phyloP scores from a whole-genome alignment of 2,888 invertebrate genomes.

The Rhyacophila evoluta region DNA sequence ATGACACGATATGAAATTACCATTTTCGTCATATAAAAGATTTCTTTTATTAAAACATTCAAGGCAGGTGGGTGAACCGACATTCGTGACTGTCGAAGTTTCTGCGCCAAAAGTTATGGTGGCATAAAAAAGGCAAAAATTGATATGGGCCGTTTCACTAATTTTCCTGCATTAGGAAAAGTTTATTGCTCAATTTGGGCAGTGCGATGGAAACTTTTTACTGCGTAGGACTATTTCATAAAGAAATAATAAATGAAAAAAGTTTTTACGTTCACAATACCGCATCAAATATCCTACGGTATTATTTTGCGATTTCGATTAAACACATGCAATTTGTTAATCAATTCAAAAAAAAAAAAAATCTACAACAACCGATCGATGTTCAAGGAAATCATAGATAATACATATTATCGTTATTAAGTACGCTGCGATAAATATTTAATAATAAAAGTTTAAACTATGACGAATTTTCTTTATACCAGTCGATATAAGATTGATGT shows the following conservation, averaged over 20 bases:
- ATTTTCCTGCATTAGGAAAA: neutral
- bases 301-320: neutral
- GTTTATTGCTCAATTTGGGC: conserved; percentile 12
- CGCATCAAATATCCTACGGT: neutral
- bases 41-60: too few relatives aligned
- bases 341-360: neutral
- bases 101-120: neutral
- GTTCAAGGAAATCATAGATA: too few relatives aligned
- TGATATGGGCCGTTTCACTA: neutral
- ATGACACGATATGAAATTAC: too few relatives aligned
- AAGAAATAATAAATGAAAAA: neutral
- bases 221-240: neutral
- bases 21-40: too few relatives aligned
- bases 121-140: neutral
- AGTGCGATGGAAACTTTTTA: neutral
- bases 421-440: too few relatives aligned
- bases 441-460: too few relatives aligned
- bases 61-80: neutral
- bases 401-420: too few relatives aligned
- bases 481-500: too few relatives aligned
- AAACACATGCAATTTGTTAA: conserved; percentile 21
- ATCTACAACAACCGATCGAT: too few relatives aligned
- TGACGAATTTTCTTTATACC: too few relatives aligned
- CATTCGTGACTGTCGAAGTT: conserved; percentile 1
- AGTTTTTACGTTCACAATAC: neutral